These are phyloP conservation scores for Leptinotarsa lineolata DNA, from an alignment of 1,140 invertebrate genomes.

Conservation along the genomic window DNA sequence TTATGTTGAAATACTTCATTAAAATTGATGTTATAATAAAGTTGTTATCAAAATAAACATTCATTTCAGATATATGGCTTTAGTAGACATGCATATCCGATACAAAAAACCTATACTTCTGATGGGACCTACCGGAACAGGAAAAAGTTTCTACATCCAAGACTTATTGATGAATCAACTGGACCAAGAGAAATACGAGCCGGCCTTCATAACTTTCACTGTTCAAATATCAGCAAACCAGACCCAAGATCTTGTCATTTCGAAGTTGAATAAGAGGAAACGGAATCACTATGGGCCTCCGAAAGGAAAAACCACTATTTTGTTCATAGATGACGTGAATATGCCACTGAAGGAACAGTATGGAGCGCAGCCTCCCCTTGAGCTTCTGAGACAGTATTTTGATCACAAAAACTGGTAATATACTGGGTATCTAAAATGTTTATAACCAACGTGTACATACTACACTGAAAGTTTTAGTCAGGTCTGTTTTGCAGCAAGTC, in stretches of 20 bases:
- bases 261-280: constrained; percentile 79
- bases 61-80: constrained; percentile 56
- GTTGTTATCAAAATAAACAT: neutral
- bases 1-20: too few relatives aligned
- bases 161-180: constrained; percentile 82
- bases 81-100: constrained; percentile 71
- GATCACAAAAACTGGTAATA: constrained; percentile 78
- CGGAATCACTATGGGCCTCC: constrained; percentile 82
- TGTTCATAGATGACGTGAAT: constrained; percentile 93
- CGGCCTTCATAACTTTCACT: constrained; percentile 86
- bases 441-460: neutral
- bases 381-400: constrained; percentile 85
- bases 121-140: constrained; percentile 90
- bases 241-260: constrained; percentile 85
- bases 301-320: constrained; percentile 73
- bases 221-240: constrained; percentile 85
- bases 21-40: too few relatives aligned
- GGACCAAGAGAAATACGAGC: constrained; percentile 72
- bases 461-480: too few relatives aligned
- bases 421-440: neutral
- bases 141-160: constrained; percentile 89
- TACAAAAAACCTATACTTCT: constrained; percentile 74
- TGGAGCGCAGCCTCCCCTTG: constrained; percentile 88
- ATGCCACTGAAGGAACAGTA: constrained; percentile 87
- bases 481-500: too few relatives aligned